Base-by-base conservation (phyloP, 2,888 invertebrate genomes). In the Tryphoninae sp. region DNA sequence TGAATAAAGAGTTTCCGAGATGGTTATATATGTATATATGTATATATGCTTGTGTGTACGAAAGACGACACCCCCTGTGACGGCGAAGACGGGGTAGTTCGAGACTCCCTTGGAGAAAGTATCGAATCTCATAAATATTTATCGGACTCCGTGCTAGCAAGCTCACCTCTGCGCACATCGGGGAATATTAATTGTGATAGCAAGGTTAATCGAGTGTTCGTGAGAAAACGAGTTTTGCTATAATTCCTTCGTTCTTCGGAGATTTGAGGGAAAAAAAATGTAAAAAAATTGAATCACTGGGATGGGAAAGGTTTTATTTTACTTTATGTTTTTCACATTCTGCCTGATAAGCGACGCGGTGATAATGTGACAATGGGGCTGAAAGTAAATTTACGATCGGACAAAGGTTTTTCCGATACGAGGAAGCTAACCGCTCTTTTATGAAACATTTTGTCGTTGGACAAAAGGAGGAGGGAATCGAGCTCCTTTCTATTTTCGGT, bases 121-220 rank as follows among this genome's bases (percentile, higher is more conserved):
- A 74, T 74, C 79, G 68, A 64, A 69, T 80, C 76, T 80, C 80
- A 71, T 80, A 71, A 80, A 76, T 80, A 76, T 80, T 77, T 80
- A 76, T 76, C 59, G 65, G 11, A 51, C 53, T 69, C 55, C n/a
- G 13, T 59, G 26, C 64, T 68, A 42, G 42, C 61, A 13, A 23
- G 40, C 40, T 45, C 59, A 59, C 49, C 42, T 58, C 55, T 58
- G 16, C 49, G 9, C 16, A 64, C 64, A 33, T 55, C 40, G 26
- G 65, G 65, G 64, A 72, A 58, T 72, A 78, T 73, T 68, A 79
- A 79, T 74, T 74, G 62, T 64, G 45, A 9, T 19, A 23, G 45
- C n/a, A 45, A 22, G 26, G 2, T 23, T 58, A 45, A 40, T n/a
- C 51, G 42, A 19, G 9, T 4, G 23, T 58, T 19, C 23, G 16